Base-by-base conservation (phyloP, 1,140 invertebrate genomes). In the Littorina saxatilis region DNA sequence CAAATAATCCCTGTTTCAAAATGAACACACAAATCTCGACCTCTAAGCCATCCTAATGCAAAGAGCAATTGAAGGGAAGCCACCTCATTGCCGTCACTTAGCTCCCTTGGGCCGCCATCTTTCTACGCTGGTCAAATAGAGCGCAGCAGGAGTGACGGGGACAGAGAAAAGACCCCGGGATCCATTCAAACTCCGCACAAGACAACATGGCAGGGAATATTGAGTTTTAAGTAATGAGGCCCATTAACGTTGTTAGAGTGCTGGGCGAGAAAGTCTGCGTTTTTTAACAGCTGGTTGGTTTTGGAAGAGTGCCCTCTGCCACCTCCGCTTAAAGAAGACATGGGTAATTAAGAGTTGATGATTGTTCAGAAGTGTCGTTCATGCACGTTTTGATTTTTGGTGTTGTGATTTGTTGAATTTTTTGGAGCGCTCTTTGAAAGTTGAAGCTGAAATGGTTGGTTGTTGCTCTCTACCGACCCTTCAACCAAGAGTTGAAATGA, bases 161-260 rank as follows among this genome's bases (percentile, higher is more conserved):
- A 15, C n/a, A n/a, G 23, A 39, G 39, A 43, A 78, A 66, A 43
- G 58, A 40, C 4, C 32, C 37, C 76, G 29, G n/a, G 58, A 43
- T 9, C 76, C 76, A 63, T 78, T 78, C 55, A 63, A 58, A 37
- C 2, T 40, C 32, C 3, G 76, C 76, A 43, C 76, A 63, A 66
- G 76, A 39, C 55, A 78, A 78, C 55, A 78, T 40, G 55, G 58
- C 76, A 32, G 27, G 17, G 76, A 78, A 66, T 78, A 78, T 78
- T 78, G 76, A 78, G 76, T 78, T 78, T 78, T 78, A 63, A 78
- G 76, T 78, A 78, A 78, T 66, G 76, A 78, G 76, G 76, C 76
- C 76, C 76, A 78, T 78, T 78, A 78, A 63, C 55, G 76, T 78
- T 39, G 55, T 58, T 66, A 63, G 58, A 78, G 76, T 78, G 63